Percentiles rank a stretch among this genome's conserved stretches.
Conservation (phyloP, 1,140 invertebrate genomes). For the Aricia agestis region DNA sequence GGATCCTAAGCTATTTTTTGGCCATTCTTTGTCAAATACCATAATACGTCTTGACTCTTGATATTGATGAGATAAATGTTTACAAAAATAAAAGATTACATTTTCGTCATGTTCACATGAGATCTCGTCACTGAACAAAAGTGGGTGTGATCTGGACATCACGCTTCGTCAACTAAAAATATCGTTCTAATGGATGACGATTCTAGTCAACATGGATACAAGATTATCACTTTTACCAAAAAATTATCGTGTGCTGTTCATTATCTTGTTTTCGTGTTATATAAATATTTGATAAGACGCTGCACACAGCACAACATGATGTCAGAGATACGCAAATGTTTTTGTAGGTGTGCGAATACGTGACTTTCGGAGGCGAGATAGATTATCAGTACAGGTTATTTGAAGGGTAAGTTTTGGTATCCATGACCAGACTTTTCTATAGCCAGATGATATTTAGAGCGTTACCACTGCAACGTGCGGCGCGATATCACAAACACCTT, state of each 20-base stretch:
- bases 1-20: not conserved
- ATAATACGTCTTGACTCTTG: not conserved
- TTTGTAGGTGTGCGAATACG: constrained; percentile 2
- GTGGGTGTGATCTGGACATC: not conserved
- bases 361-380: not conserved
- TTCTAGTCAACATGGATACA: constrained; percentile 12
- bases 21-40: not conserved
- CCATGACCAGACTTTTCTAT: too few relatives aligned
- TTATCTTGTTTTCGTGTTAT: constrained; percentile 11
- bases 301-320: not conserved
- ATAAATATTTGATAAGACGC: not conserved
- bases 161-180: not conserved
- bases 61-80: too few relatives aligned
- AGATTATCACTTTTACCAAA: not conserved
- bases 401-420: too few relatives aligned
- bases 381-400: too few relatives aligned
- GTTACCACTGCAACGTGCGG: too few relatives aligned
- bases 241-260: not conserved
- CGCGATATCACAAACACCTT: too few relatives aligned
- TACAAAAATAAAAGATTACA: not conserved
- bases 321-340: not conserved
- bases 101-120: not conserved
- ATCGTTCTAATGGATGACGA: too few relatives aligned
- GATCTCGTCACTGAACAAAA: not conserved
- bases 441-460: too few relatives aligned